Percentiles rank a stretch among this genome's conserved stretches.
phyloP scores from a whole-genome alignment of 2,113 vertebrate genomes.

The Dromas ardeola region DNA sequence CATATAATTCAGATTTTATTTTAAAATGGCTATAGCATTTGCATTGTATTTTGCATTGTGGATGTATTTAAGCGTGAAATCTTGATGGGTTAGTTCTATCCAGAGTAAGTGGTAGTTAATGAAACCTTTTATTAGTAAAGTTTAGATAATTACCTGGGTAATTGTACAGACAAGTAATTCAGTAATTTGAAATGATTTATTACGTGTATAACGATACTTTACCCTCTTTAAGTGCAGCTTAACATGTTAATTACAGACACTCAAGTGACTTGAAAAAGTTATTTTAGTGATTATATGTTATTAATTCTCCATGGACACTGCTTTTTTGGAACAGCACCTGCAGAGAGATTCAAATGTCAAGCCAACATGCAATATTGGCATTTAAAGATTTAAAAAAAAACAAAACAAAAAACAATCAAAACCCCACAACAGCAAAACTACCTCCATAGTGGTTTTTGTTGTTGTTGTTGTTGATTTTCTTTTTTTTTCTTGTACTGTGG shows the following conservation, averaged over 20 bases:
- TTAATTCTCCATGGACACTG: conserved; percentile 66
- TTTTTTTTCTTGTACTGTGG: neutral
- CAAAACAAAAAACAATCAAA: neutral
- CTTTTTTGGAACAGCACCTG: conserved; percentile 47
- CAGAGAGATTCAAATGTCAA: neutral
- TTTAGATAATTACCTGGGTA: conserved; percentile 74
- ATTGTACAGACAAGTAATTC: conserved; percentile 76
- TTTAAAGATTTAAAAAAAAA: neutral
- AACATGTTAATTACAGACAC: conserved; percentile 71
- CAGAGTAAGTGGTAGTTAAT: conserved; percentile 23
- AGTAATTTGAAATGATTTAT: conserved; percentile 73
- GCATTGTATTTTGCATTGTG: neutral
- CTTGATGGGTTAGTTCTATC: neutral
- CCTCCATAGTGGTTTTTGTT: neutral
- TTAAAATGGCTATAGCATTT: neutral
- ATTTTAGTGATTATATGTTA: conserved; percentile 47
- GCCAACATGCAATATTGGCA: neutral
- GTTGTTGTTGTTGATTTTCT: neutral
- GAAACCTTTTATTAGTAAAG: conserved; percentile 73
- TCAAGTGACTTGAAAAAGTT: conserved; percentile 67
- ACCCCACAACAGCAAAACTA: accelerated
- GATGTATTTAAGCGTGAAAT: neutral
- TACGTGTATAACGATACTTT: conserved; percentile 73
- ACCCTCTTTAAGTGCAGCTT: conserved; percentile 70
- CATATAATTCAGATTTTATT: neutral